These are phyloP conservation scores for Poeciliopsis gracilis DNA, from an alignment of 2,797 vertebrate species.

Conservation along the genomic window DNA sequence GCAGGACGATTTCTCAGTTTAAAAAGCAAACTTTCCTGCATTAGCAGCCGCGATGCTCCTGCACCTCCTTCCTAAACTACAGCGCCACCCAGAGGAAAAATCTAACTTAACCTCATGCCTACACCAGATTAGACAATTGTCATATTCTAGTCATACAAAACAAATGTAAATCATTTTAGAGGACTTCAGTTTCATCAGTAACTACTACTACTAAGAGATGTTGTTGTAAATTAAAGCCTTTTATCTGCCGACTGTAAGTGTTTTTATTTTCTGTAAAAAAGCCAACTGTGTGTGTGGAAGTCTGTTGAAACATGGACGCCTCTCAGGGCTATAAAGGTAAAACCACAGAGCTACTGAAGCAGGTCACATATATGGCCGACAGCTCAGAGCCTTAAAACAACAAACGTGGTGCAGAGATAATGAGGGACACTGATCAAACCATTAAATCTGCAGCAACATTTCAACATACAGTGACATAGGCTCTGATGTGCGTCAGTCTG, in stretches of 20 bases:
- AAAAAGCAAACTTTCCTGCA: constrained; percentile 28
- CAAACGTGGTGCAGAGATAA: not conserved
- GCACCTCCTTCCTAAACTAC: constrained; percentile 21
- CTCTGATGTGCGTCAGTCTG: not conserved
- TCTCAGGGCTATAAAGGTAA: not conserved
- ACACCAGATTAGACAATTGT: not conserved
- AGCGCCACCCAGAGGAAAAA: constrained; percentile 12
- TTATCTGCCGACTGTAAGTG: not conserved
- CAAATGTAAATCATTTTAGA: not conserved
- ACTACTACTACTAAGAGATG: not conserved
- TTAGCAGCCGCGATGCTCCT: constrained; percentile 25
- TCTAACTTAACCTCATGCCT: not conserved
- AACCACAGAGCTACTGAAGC: not conserved
- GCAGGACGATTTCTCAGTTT: constrained; percentile 40
- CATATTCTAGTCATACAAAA: not conserved
- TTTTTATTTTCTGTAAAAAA: not conserved
- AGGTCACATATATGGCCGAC: not conserved
- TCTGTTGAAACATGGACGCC: not conserved
- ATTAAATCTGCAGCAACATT: constrained; percentile 6
- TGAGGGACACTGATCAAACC: not conserved
- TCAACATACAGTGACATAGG: not conserved
- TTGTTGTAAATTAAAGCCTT: not conserved
- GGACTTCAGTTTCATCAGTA: not conserved
- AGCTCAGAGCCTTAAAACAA: not conserved
- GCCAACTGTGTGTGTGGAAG: not conserved